phyloP scores from a whole-genome alignment of 2,797 vertebrate genomes.

The Telmatherina bonti region DNA sequence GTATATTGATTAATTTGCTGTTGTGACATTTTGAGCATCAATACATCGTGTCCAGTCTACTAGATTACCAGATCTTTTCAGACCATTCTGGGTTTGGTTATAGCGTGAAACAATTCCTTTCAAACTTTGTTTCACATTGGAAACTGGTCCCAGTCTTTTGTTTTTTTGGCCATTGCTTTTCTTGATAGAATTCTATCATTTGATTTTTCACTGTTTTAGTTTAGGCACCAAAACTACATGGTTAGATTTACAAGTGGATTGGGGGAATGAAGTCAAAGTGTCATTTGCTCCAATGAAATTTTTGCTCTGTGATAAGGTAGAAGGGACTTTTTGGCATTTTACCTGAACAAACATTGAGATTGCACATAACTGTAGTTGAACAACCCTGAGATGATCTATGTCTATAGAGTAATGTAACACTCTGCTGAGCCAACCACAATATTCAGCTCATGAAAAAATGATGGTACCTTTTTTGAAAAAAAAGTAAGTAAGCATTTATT shows the following conservation, averaged over 20 bases:
- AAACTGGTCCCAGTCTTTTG: not conserved
- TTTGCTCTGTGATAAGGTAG: not conserved
- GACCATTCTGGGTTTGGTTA: not conserved
- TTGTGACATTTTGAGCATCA: not conserved
- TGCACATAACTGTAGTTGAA: not conserved
- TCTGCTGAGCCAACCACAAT: not conserved
- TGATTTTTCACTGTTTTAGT: not conserved
- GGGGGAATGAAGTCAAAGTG: not conserved
- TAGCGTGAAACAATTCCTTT: not conserved
- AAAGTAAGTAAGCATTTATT: no score
- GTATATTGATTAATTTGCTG: not conserved
- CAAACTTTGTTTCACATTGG: not conserved
- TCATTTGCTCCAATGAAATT: not conserved
- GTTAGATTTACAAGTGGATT: no score
- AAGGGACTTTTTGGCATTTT: not conserved
- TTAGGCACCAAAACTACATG: not conserved
- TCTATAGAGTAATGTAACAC: not conserved
- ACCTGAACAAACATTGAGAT: not conserved
- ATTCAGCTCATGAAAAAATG: not conserved
- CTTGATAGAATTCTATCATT: not conserved
- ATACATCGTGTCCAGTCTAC: not conserved
- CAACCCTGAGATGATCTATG: not conserved
- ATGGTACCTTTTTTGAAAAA: not conserved
- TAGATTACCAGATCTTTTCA: not conserved
- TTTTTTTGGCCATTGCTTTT: not conserved